These are phyloP conservation scores for Leptinotarsa peninsularis DNA, from an alignment of 2,888 invertebrate genomes.

Conservation along the genomic window DNA sequence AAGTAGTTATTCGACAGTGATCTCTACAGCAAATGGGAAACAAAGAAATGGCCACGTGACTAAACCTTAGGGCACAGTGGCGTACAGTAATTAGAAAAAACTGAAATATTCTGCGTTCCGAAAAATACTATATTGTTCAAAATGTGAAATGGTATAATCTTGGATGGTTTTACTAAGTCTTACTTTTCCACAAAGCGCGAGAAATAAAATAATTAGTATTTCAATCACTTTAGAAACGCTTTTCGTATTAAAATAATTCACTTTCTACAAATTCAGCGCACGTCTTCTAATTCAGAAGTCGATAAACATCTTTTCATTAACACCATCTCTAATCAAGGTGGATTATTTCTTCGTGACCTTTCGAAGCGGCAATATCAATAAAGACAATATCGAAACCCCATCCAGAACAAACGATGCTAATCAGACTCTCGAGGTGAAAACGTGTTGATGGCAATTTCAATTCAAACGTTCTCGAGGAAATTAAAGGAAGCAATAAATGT, in stretches of 20 bases:
- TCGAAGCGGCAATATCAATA: conserved; percentile 32
- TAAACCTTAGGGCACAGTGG: no score
- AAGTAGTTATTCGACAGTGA: no score
- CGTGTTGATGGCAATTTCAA: conserved; percentile 39
- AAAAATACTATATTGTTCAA: no score
- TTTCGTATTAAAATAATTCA: not conserved
- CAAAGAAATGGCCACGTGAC: no score
- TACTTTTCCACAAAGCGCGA: no score
- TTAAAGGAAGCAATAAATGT: conserved; percentile 42
- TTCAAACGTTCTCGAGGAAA: conserved; percentile 36
- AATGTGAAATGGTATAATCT: no score
- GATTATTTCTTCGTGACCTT: conserved; percentile 24
- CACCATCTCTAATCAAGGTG: not conserved
- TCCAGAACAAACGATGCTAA: conserved; percentile 34
- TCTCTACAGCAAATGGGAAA: no score
- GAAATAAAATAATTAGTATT: no score
- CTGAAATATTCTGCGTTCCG: no score
- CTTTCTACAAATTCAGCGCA: not conserved
- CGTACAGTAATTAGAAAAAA: no score
- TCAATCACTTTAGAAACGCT: no score
- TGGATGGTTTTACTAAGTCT: no score
- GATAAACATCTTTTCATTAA: not conserved
- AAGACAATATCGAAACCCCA: conserved; percentile 33
- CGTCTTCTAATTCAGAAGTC: not conserved
- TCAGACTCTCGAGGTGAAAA: conserved; percentile 29